These are phyloP conservation scores for Pseudopleuronectes americanus DNA, from an alignment of 2,797 vertebrate genomes.

Conservation along the genomic window DNA sequence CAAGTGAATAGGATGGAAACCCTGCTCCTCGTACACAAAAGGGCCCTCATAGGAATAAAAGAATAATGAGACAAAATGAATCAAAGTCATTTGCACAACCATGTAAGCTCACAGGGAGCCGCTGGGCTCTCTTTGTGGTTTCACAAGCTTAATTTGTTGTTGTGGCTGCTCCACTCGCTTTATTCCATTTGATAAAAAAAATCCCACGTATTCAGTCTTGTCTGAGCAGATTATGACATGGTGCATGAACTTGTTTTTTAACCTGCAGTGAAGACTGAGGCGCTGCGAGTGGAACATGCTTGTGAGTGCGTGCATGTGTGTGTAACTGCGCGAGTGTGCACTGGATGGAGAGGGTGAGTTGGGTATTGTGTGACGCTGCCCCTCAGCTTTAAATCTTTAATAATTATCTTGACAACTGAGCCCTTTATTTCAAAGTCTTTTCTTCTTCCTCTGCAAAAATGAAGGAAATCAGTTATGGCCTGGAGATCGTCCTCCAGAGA, in stretches of 20 bases:
- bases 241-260: constrained; percentile 79
- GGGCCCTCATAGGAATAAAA: constrained; percentile 37
- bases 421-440: constrained; percentile 68
- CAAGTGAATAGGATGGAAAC: constrained; percentile 7
- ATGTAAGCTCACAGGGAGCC: constrained; percentile 43
- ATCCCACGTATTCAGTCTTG: constrained; percentile 66
- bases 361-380: constrained; percentile 58
- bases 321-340: constrained; percentile 10
- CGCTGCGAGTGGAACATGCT: constrained; percentile 49
- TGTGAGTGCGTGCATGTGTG: constrained; percentile 24
- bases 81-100: constrained; percentile 56
- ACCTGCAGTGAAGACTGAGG: constrained; percentile 72
- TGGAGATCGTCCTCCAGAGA: constrained; percentile 53
- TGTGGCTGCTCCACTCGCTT: constrained; percentile 56
- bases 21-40: constrained; percentile 30
- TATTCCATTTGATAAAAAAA: constrained; percentile 56
- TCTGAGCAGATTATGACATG: constrained; percentile 73
- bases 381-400: constrained; percentile 70
- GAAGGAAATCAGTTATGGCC: constrained; percentile 33
- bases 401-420: constrained; percentile 70
- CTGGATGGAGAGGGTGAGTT: constrained; percentile 43
- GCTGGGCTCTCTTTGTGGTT: constrained; percentile 46
- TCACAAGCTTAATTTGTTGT: constrained; percentile 72
- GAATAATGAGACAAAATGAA: constrained; percentile 62
- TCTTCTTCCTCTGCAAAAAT: constrained; percentile 21